These are phyloP conservation scores for Leucoraja ocellata DNA, from an alignment of 2,797 vertebrate species.

Conservation along the genomic window DNA sequence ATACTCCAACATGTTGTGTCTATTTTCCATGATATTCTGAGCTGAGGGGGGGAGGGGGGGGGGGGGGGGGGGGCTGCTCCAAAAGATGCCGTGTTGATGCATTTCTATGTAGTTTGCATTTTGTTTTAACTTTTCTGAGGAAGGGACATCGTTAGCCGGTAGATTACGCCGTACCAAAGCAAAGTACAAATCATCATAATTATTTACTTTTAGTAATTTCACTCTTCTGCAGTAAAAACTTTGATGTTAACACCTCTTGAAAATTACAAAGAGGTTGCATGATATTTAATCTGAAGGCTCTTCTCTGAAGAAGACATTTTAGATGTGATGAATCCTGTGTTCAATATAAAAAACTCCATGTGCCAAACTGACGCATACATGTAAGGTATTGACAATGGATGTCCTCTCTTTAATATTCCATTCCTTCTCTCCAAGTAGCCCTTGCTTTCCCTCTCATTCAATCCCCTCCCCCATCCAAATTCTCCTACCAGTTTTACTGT, in stretches of 20 bases:
- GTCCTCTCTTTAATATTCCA: background rate
- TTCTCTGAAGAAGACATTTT: background rate
- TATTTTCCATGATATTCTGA: too few species aligned
- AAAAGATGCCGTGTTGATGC: background rate
- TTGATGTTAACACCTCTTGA: background rate
- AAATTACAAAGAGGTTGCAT: background rate
- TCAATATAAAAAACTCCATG: background rate
- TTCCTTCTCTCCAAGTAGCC: too few species aligned
- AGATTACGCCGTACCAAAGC: background rate
- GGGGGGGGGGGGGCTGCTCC: too few species aligned
- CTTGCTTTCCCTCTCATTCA: too few species aligned
- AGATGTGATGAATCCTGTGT: background rate
- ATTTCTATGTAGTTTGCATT: background rate
- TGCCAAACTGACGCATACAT: background rate
- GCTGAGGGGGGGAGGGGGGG: too few species aligned
- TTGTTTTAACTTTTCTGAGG: background rate
- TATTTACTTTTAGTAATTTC: background rate
- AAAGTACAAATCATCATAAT: background rate
- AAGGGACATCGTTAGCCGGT: background rate
- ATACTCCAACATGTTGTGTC: too few species aligned
- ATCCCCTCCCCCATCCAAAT: too few species aligned
- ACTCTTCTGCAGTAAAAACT: background rate
- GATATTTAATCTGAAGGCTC: background rate
- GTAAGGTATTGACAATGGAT: too few species aligned
- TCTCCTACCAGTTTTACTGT: too few species aligned